These are phyloP conservation scores for Malurus splendens DNA, from an alignment of 2,797 vertebrate species.

Conservation along the genomic window DNA sequence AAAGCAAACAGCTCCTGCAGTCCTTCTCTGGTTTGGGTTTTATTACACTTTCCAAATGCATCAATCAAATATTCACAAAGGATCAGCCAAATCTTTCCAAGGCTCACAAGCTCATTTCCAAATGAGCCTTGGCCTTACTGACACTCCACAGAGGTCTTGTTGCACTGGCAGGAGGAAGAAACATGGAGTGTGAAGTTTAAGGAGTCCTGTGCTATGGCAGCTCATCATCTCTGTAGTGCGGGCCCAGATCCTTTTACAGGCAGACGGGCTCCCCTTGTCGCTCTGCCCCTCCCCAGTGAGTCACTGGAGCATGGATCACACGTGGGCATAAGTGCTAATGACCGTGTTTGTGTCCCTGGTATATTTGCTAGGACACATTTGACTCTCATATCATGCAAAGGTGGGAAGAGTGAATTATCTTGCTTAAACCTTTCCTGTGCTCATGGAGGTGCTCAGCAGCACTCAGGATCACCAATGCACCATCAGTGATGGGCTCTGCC, in stretches of 20 bases:
- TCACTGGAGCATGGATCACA: neutral
- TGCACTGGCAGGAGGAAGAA: neutral
- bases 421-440: neutral
- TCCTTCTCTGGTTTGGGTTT: neutral
- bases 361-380: neutral
- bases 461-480: neutral
- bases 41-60: slow-evolving; percentile 1
- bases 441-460: neutral
- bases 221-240: neutral
- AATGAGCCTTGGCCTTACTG: neutral
- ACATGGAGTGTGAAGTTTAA: neutral
- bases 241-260: neutral
- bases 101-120: neutral
- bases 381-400: neutral
- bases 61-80: neutral
- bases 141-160: neutral
- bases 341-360: rapidly evolving
- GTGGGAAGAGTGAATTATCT: neutral
- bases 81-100: neutral
- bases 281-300: neutral
- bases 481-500: neutral
- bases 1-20: slow-evolving; percentile 25
- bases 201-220: neutral
- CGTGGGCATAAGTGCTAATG: neutral
- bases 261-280: neutral